Evolutionary conservation across 1,140 invertebrate genomes (phyloP), one percentile per base, ranked within the genome.

Genomic region (Hyles euphorbiae): DNA sequence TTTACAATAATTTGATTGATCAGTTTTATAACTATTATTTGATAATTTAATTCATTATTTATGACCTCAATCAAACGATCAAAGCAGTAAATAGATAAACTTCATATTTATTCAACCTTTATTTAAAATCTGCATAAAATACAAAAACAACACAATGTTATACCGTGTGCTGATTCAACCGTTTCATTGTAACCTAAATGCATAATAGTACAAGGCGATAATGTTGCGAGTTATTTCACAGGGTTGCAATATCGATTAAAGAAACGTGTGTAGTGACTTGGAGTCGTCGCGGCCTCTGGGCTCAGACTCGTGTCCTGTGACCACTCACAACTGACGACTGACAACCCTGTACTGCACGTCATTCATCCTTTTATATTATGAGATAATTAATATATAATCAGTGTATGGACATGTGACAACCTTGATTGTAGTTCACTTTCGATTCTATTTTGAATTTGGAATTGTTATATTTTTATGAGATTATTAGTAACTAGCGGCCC

Each of bases 211-310:
- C 56, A 63, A 56, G 53, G 45, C 53, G 43, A 59, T 53, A 55
- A 45, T 45, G 48, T 58, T 33, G 34, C 58, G 53, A 56, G 53
- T 65, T 49, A 69, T 63, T 60, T 62, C 55, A 63, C 70, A 71
- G 74, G 67, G 71, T 68, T 76, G 66, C 70, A 72, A 63, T 74
- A 78, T 76, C 63, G 73, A 78, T 78, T 74, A 36, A 53, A 65
- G 58, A 65, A 65, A 50, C 12, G 7, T 5, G 40, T 59, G 51
- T 49, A 48, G 36, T 40, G 36, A 40, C 36, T 40, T 40, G 5
- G 36, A 2, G 8, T 8, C 47, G 22, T 48, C 22, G 10, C 10
- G n/a, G 22, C n/a, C 10, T 11, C 44, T 7, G 6, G 3, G 3
- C 3, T 11, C 6, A 2, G 9, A 3, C 3, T 6, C 44, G 6